Percentiles rank a stretch among this genome's conserved stretches.
These are phyloP conservation scores for Myrmecobius fasciatus DNA, from an alignment of 2,113 vertebrate genomes.

Conservation along the genomic window DNA sequence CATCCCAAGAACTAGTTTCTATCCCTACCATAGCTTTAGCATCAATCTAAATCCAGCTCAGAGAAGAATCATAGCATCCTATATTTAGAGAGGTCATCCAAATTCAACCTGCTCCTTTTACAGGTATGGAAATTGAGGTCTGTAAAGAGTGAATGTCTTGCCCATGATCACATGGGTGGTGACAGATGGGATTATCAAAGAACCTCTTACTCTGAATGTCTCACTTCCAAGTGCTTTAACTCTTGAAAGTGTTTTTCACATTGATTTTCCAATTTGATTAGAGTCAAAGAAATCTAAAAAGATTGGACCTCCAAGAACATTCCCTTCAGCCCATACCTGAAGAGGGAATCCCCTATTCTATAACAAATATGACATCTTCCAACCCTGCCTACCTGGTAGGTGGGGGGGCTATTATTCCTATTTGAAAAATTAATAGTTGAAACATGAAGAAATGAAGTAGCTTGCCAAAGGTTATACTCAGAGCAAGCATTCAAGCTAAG, in stretches of 20 bases:
- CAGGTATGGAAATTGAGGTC: neutral
- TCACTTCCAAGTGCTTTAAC: neutral
- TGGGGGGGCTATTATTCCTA: neutral
- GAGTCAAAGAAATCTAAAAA: neutral
- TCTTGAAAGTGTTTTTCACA: neutral
- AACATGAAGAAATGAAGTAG: neutral
- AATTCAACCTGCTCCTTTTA: neutral
- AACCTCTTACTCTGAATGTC: neutral
- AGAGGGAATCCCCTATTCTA: neutral
- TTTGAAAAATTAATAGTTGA: neutral
- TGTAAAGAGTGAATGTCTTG: neutral
- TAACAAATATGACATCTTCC: neutral
- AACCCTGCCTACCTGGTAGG: neutral
- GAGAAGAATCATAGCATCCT: neutral
- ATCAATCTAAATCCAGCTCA: neutral
- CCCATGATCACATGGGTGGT: neutral
- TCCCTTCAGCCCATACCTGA: neutral
- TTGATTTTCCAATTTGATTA: neutral
- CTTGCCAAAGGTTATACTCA: neutral
- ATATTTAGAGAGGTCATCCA: neutral
- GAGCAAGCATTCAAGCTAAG: neutral
- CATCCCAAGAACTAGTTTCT: neutral
- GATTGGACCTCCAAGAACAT: neutral
- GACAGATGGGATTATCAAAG: neutral
- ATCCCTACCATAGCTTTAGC: neutral